phyloP scores from a whole-genome alignment of 2,888 invertebrate species.

The Ceraclea dissimilis region DNA sequence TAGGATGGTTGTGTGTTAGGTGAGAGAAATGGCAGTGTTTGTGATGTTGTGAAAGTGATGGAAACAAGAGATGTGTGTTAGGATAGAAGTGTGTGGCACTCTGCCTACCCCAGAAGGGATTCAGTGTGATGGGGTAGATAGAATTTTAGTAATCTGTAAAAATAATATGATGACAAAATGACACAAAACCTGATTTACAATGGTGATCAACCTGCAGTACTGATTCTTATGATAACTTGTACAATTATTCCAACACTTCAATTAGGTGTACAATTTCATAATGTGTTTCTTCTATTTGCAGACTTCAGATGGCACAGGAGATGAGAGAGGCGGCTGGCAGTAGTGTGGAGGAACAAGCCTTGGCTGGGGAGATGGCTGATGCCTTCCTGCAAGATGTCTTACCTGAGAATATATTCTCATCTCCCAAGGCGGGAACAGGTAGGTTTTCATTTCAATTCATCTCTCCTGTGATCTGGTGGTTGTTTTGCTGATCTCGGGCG shows the following conservation, averaged over 20 bases:
- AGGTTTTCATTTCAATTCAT: slow-evolving; percentile 12
- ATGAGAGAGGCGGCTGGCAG: slow-evolving; percentile 88
- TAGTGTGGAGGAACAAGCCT: slow-evolving; percentile 88
- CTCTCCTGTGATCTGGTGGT: neutral
- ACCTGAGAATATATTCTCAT: slow-evolving; percentile 89
- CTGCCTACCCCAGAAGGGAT: too few relatives aligned
- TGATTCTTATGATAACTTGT: slow-evolving; percentile 7
- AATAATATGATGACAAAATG: slow-evolving; percentile 39
- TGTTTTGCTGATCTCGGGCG: slow-evolving; percentile 5
- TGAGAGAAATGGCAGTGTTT: too few relatives aligned
- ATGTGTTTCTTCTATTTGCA: slow-evolving; percentile 27
- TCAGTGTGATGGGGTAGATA: too few relatives aligned
- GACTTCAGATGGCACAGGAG: slow-evolving; percentile 96
- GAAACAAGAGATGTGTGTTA: too few relatives aligned
- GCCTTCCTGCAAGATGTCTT: slow-evolving; percentile 91
- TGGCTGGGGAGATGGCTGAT: slow-evolving; percentile 96
- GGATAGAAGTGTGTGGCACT: too few relatives aligned
- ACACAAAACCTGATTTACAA: slow-evolving; percentile 28
- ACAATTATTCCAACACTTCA: neutral
- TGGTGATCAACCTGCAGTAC: slow-evolving; percentile 26
- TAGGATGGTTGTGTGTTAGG: too few relatives aligned
- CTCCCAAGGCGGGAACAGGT: slow-evolving; percentile 87
- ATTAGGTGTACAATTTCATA: neutral
- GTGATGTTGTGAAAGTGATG: too few relatives aligned
- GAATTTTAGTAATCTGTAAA: too few relatives aligned